Evolutionary conservation across 2,797 vertebrate species (phyloP), one percentile per base, ranked within the genome.

Genomic region (Pseudomugil tenellus): DNA sequence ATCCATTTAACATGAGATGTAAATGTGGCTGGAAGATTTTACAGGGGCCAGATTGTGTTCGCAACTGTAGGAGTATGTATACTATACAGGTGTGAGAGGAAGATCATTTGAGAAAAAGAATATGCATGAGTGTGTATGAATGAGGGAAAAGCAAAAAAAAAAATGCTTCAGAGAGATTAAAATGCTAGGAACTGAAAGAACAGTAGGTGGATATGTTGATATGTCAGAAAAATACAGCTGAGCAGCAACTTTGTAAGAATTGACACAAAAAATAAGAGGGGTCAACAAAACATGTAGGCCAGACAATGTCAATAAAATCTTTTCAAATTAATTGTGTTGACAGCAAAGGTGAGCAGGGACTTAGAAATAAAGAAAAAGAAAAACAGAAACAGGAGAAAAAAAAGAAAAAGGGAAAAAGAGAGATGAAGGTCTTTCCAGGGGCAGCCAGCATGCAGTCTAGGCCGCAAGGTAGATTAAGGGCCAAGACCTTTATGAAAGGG

Each of bases 351-450:
- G 61, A 67, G 41, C 26, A 67, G 57, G 73, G 14, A 69, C 28
- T 21, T 19, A 46, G 21, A 48, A 32, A 32, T 6, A 6, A 8
- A 32, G 9, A 8, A 32, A 32, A 46, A 46, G 49, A 73, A 68
- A 49, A 39, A 70, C 31, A 16, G 56, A 67, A 21, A n/a, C 29
- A 55, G 21, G 16, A 65, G 21, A 28, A 63, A 59, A 46, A 63
- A 19, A 3, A 14, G 6, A 2, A 34, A 68, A 67, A 60, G 25
- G 49, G 10, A 67, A 37, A 79, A 19, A 63, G 49, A 72, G 60
- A 83, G 58, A 83, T 66, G 56, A 69, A 70, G 75, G 83, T 85
- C 79, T 83, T 95, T 93, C 90, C 93, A 92, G 92, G 92, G 92
- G 94, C 92, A 91, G 90, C 67, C 81, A 91, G 87, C 88, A 89